Evolutionary conservation across 2,113 vertebrate genomes (phyloP).

Genomic region (Crotalus viridis): DNA sequence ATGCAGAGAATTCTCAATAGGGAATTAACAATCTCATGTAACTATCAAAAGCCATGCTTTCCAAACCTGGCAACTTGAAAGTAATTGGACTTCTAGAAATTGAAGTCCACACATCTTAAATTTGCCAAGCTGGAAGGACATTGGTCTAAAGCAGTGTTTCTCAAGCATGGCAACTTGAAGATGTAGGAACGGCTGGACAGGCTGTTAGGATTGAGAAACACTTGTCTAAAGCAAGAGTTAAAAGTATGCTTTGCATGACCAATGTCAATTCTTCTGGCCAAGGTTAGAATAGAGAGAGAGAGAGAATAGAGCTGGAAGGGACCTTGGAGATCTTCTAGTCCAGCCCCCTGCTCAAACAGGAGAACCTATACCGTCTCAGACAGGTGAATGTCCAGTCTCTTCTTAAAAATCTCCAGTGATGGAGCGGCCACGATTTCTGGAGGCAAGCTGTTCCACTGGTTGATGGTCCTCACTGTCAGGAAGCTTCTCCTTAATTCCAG

Average conservation of each 20-base stretch:
- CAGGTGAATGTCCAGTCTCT: too few relatives aligned
- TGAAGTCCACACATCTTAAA: background rate
- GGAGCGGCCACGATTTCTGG: too few relatives aligned
- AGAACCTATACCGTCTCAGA: too few relatives aligned
- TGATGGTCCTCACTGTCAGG: too few relatives aligned
- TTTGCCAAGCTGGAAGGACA: background rate
- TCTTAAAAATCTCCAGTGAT: too few relatives aligned
- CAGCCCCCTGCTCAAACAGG: too few relatives aligned
- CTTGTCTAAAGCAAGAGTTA: background rate
- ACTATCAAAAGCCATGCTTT: background rate
- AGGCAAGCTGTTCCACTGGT: too few relatives aligned
- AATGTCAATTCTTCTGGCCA: background rate
- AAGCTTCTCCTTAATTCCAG: too few relatives aligned
- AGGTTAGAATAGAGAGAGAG: background rate
- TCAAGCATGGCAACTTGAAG: background rate
- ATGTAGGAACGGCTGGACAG: background rate
- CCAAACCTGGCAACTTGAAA: background rate
- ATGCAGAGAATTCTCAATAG: background rate
- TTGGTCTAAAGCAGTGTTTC: background rate
- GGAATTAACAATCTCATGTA: background rate
- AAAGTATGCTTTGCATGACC: background rate
- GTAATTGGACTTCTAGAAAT: background rate
- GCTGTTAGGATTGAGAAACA: background rate
- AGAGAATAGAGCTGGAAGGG: too few relatives aligned
- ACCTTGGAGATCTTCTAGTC: too few relatives aligned